These are phyloP conservation scores for Epizoanthus scotinus DNA, from an alignment of 92 coral and sea anemone genomes.

Conservation along the genomic window DNA sequence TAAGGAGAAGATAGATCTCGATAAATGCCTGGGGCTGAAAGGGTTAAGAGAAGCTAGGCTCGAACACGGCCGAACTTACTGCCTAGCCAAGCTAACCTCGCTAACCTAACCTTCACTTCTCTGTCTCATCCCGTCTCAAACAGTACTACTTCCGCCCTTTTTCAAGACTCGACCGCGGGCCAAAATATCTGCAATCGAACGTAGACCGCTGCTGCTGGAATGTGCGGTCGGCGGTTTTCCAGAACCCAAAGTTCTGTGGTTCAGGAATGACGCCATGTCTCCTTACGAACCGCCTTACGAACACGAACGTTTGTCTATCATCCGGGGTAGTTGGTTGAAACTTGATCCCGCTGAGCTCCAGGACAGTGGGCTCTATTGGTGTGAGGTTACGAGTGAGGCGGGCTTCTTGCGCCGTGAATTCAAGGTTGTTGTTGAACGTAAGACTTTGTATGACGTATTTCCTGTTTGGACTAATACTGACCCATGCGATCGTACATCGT, in stretches of 20 bases:
- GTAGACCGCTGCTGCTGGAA: slow-evolving; percentile 38
- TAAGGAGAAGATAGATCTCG: too few relatives aligned
- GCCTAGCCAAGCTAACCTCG: background rate
- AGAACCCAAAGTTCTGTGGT: slow-evolving; percentile 37
- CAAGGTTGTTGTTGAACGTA: slow-evolving; percentile 38
- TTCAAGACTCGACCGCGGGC: slow-evolving; percentile 42
- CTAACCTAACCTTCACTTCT: background rate
- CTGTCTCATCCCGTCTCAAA: slow-evolving; percentile 9
- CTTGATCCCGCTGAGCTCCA: slow-evolving; percentile 28
- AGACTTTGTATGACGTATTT: slow-evolving; percentile 6
- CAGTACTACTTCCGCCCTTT: slow-evolving; percentile 35
- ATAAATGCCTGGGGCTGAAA: too few relatives aligned
- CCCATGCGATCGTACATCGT: background rate
- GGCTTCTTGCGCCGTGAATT: slow-evolving; percentile 40
- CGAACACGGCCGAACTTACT: too few relatives aligned
- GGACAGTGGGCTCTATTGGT: slow-evolving; percentile 42
- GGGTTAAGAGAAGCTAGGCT: too few relatives aligned
- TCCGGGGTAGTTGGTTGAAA: slow-evolving; percentile 44
- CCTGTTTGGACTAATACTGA: background rate
- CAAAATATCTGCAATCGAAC: slow-evolving; percentile 27
- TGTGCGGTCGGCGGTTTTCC: slow-evolving; percentile 40
- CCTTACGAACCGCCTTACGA: slow-evolving; percentile 19
- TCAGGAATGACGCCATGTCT: slow-evolving; percentile 16
- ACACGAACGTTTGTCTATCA: slow-evolving; percentile 25
- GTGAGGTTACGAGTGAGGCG: slow-evolving; percentile 31